Base-by-base conservation (phyloP, 1,140 invertebrate genomes). In the Ruditapes philippinarum region DNA sequence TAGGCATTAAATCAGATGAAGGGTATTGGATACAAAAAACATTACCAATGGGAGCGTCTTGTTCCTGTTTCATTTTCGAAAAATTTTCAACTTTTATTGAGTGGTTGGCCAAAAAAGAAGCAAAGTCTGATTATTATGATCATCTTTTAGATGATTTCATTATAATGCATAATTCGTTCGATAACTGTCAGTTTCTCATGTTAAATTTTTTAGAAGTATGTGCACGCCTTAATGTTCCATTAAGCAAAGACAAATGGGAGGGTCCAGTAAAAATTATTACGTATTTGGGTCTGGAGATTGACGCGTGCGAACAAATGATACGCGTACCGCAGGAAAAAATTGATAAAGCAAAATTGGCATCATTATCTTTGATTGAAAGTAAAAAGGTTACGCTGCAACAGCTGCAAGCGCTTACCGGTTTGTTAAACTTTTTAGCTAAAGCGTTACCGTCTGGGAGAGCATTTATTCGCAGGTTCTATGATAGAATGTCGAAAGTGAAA, bases 381-480 rank as follows among this genome's bases (percentile, higher is more conserved):
- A n/a, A n/a, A n/a, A n/a, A n/a, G n/a, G 57, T 60, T 60, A 60
- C 14, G 25, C 57, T 60, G 5, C 7, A 12, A 60, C 57, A 60
- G 57, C n/a, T 60, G n/a, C 57, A 60, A n/a, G 25, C 57, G 7
- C 17, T 60, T 12, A 28, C 57, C 14, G 57, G n/a, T n/a, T n/a
- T n/a, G n/a, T n/a, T n/a, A n/a, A n/a, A n/a, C n/a, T n/a, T n/a
- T n/a, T 12, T 65, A 12, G 28, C 25, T 12, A 65, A 65, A 65
- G 25, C 60, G 4, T 36, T 65, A 65, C 60, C 17, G 33, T 65
- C 60, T 28, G 60, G 60, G 4, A 65, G 33, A 28, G 60, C 60
- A 19, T 65, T n/a, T 19, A 65, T 9, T 65, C 60, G 60, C 33
- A 65, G 60, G 60, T 90, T 86, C 17, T 87, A 74, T 82, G 73